A percentile compares a stretch with the other conserved stretches of the same genome.
phyloP scores from a whole-genome alignment of 2,797 vertebrate genomes.

The Onychomys torridus region DNA sequence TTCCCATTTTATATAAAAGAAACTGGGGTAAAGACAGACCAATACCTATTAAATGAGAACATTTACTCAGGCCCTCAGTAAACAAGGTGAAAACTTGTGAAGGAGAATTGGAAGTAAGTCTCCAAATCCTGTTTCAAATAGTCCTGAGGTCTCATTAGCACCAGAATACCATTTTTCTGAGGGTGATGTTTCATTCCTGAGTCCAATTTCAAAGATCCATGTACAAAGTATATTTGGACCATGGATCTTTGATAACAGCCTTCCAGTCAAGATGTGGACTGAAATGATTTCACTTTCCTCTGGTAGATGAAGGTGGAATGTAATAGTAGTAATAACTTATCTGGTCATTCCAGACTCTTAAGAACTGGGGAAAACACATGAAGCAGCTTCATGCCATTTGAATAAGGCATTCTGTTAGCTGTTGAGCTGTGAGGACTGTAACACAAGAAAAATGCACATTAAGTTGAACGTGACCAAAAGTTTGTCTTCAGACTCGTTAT shows the following conservation, averaged over 20 bases:
- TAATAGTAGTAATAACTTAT: slow-evolving; percentile 68
- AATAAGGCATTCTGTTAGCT: slow-evolving; percentile 52
- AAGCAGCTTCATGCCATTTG: slow-evolving; percentile 14
- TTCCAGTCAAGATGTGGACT: slow-evolving; percentile 42
- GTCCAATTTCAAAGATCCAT: slow-evolving; percentile 64
- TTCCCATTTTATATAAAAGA: background rate
- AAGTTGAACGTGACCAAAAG: background rate
- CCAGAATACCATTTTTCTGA: slow-evolving; percentile 48
- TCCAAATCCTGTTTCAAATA: slow-evolving; percentile 11
- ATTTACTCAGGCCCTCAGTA: background rate
- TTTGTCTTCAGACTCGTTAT: background rate
- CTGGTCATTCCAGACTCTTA: slow-evolving; percentile 47
- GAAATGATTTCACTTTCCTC: slow-evolving; percentile 62
- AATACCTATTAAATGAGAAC: background rate
- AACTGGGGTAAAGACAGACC: background rate
- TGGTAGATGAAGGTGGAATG: slow-evolving; percentile 57
- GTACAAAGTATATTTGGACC: background rate
- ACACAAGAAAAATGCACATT: background rate
- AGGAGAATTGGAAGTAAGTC: background rate
- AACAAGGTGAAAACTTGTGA: background rate
- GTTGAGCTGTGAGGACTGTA: background rate
- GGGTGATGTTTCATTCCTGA: background rate
- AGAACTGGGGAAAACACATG: slow-evolving; percentile 33
- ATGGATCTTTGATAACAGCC: slow-evolving; percentile 28
- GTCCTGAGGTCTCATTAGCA: background rate